Base-by-base conservation (phyloP, 2,113 vertebrate genomes). In the Tenebrosternarchus preto region DNA sequence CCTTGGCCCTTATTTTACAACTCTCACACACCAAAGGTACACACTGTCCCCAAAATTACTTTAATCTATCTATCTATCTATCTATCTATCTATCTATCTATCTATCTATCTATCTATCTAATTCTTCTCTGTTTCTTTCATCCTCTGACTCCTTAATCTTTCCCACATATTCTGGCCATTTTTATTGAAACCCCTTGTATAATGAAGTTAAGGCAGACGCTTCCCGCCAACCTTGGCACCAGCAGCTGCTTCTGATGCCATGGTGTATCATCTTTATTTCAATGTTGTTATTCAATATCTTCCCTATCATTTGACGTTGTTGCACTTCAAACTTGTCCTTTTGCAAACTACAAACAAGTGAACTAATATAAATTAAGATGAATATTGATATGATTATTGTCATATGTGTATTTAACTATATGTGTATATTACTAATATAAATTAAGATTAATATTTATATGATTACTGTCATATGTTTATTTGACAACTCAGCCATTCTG, bases 141-240 rank as follows among this genome's bases (percentile, higher is more conserved):
- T 3, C 56, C 71, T 77, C 68, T 66, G 17, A 85, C 77, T 74
- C 29, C 55, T 16, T 85, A 80, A 56, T 76, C 80, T 84, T 78
- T 46, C 31, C 33, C 33, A 36, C 33, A 25, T 27, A 56, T 59
- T 73, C 74, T 76, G 67, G n/a, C 76, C 76, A 69, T 15, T 31
- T 7, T 76, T 17, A 9, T 24, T 6, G 2, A 36, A 4, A 36
- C 6, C 6, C 3, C 33, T 36, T 2, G 33, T 36, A 36, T 36
- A 36, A 36, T 36, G 33, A 12, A 63, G 60, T 25, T 39, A 25
- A 55, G 70, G 46, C 70, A 56, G 5, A 12, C 11, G 50, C n/a
- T 24, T 56, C 15, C 17, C 29, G 70, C 31, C 19, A 73, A 33
- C 25, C 27, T 29, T 73, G 72, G 53, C 72, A 59, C 57, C 53